phyloP scores from a whole-genome alignment of 1,140 invertebrate species.

The Panagrolaimus sp. region DNA sequence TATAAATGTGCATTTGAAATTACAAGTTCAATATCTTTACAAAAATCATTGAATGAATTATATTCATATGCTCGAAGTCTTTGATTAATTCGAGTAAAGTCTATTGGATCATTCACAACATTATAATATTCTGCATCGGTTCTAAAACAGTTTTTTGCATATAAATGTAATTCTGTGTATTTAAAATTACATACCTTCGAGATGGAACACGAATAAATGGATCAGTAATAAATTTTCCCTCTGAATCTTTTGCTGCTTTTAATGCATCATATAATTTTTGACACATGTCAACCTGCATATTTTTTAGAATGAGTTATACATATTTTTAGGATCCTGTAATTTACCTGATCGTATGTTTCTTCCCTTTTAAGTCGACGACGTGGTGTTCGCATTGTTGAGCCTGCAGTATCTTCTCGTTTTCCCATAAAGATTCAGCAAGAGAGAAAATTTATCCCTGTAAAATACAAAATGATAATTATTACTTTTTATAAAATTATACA shows the following conservation, averaged over 20 bases:
- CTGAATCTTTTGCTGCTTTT: not conserved
- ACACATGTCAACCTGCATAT: not conserved
- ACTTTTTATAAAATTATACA: too few species aligned
- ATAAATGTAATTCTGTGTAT: too few species aligned
- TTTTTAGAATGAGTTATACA: not conserved
- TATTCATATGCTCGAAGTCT: conserved; percentile 92
- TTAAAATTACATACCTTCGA: not conserved
- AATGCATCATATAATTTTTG: not conserved
- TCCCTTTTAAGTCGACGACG: not conserved
- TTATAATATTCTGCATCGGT: conserved; percentile 63
- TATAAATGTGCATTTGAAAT: conserved; percentile 85
- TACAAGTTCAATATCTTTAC: conserved; percentile 76
- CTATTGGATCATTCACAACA: conserved; percentile 79
- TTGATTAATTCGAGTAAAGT: conserved; percentile 85
- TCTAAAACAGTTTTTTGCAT: too few species aligned
- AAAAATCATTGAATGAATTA: conserved; percentile 78
- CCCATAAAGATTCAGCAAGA: too few species aligned
- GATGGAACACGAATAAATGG: not conserved
- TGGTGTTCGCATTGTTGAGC: not conserved
- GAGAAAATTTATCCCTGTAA: too few species aligned
- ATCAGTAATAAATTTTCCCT: not conserved
- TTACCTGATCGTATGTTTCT: conserved; percentile 8
- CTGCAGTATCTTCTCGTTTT: too few species aligned
- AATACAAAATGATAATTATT: too few species aligned
- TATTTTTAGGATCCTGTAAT: not conserved